Percentiles rank a stretch among this genome's conserved stretches.
phyloP scores from a whole-genome alignment of 2,113 vertebrate genomes.

The Tragelaphus imberbis region DNA sequence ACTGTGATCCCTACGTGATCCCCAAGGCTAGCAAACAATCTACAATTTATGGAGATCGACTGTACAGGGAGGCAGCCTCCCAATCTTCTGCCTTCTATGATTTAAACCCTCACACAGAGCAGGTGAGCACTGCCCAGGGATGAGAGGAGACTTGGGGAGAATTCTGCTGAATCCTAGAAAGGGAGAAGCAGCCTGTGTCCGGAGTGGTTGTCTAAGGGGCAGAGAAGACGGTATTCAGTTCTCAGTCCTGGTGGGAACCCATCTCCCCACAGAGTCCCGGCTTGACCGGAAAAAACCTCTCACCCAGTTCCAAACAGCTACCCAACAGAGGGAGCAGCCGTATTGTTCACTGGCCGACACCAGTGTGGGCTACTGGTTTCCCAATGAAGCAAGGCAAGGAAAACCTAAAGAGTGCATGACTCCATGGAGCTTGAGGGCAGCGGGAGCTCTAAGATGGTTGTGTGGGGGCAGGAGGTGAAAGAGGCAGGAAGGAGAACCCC shows the following conservation, averaged over 20 bases:
- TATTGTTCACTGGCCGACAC: too few species aligned
- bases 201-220: too few species aligned
- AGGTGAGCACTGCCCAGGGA: rapidly evolving
- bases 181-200: neutral
- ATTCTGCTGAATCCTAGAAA: neutral
- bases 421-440: neutral
- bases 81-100: neutral
- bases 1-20: rapidly evolving
- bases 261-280: too few species aligned
- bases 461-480: rapidly evolving
- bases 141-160: neutral
- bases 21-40: neutral
- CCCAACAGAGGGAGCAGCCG: too few species aligned
- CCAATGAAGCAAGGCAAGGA: neutral
- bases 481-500: too few species aligned
- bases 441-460: too few species aligned
- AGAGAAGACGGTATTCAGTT: too few species aligned
- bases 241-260: too few species aligned
- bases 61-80: neutral
- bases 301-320: too few species aligned
- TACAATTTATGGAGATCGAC: rapidly evolving
- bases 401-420: neutral
- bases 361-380: neutral
- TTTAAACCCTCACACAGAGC: neutral
- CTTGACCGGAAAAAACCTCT: too few species aligned